Evolutionary conservation across 2,888 invertebrate genomes (phyloP), one percentile per base, ranked within the genome.

Genomic region (Drosophila flavopinicola): DNA sequence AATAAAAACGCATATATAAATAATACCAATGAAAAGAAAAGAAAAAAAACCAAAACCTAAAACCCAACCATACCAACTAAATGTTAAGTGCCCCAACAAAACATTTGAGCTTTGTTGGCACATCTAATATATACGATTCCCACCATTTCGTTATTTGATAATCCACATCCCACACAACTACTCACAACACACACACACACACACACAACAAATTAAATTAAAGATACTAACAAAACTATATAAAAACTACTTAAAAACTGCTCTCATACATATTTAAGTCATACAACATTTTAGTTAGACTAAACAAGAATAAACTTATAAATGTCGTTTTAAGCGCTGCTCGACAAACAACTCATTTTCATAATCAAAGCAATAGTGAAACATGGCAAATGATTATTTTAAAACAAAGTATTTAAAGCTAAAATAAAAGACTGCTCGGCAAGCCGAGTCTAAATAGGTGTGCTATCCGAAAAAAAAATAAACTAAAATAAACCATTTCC

Each of bases 1-100:
- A 77, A 74, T 78, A 84, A 85, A 79, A 74, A 61, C 56, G 38
- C 64, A 77, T 77, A 61, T 80, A 84, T 70, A 76, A 78, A 74
- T 71, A 71, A 66, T 41, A 66, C 60, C 48, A 61, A 71, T 30
- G n/a, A 56, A 70, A 56, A 63, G 61, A 75, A 66, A 64, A 37
- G 58, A 70, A 65, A n/a, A 48, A 41, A 59, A 48, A 30, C 52
- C 24, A 17, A 48, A 39, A 42, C 58, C 58, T 53, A 25, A 71
- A 42, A 45, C 60, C 66, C 44, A 35, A 39, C 13, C 49, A 49
- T 24, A 54, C 41, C 27, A 17, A 9, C 17, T 37, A 33, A 53
- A 57, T 17, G 6, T 30, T 25, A 24, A 53, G 53, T 65, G 61
- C 15, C 53, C 17, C 39, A 66, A 66, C 63, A 71, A 60, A 20